Conservation (phyloP, 1,140 invertebrate genomes). For the Tetramorium alpestre region DNA sequence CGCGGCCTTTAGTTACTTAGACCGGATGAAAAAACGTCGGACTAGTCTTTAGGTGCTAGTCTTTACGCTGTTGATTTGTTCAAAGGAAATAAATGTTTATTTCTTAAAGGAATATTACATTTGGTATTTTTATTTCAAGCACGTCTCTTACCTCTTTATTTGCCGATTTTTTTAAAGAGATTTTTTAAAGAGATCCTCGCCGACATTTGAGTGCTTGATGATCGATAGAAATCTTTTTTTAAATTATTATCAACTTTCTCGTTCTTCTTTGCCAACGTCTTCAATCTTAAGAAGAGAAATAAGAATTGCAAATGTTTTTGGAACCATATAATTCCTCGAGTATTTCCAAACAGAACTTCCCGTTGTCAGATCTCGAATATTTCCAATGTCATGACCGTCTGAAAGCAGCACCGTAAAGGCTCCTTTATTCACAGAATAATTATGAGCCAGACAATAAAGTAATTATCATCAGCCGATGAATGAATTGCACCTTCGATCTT, state of each 20-base stretch:
- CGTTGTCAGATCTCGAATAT: not conserved
- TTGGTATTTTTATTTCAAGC: not conserved
- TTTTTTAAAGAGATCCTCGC: not conserved
- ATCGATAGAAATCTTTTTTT: not conserved
- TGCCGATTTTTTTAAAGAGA: not conserved
- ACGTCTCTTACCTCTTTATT: not conserved
- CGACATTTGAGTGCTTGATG: not conserved
- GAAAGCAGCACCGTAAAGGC: not conserved
- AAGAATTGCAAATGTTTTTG: not conserved
- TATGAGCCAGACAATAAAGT: conserved; percentile 39
- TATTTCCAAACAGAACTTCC: conserved; percentile 10
- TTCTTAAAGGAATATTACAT: conserved; percentile 67
- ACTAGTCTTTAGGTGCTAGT: conserved; percentile 73
- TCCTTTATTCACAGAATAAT: conserved; percentile 34
- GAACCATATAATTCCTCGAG: not conserved
- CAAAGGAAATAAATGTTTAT: conserved; percentile 76
- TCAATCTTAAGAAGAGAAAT: not conserved
- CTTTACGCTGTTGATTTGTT: conserved; percentile 76
- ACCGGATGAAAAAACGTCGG: conserved; percentile 54
- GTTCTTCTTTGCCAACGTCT: not conserved
- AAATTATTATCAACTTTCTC: not conserved
- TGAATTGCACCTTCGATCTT: conserved; percentile 17
- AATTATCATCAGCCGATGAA: conserved; percentile 64
- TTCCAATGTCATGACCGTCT: not conserved
- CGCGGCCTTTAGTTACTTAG: conserved; percentile 74